Percentiles rank a stretch among this genome's conserved stretches.
Conservation (phyloP, 2,888 invertebrate species). For the Ecliptopera silaceata region DNA sequence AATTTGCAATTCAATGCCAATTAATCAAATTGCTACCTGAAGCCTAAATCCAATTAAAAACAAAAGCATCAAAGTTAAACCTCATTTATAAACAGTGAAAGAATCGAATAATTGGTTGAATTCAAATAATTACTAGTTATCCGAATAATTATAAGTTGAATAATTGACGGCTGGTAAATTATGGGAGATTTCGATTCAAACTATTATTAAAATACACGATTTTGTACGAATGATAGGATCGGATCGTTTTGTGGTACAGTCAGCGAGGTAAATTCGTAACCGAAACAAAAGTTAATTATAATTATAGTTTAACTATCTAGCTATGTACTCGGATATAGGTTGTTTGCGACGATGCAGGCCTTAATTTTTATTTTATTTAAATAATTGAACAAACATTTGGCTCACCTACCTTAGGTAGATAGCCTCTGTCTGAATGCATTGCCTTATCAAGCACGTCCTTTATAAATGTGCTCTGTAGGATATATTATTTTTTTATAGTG, state of each 20-base stretch:
- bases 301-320: no score
- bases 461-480: no score
- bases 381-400: no score
- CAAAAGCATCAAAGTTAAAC: conserved; percentile 33
- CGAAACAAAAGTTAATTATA: conserved; percentile 1
- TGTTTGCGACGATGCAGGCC: no score
- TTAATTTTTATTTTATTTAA: no score
- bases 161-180: conserved; percentile 38
- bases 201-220: conserved; percentile 37
- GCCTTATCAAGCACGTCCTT: no score
- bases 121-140: conserved; percentile 37
- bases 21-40: conserved; percentile 24
- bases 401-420: no score
- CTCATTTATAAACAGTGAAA: conserved; percentile 32
- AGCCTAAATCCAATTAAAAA: conserved; percentile 27
- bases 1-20: conserved; percentile 1
- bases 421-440: no score
- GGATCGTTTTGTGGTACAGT: conserved; percentile 26
- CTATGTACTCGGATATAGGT: no score
- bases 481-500: no score
- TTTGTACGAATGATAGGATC: conserved; percentile 37
- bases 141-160: conserved; percentile 33
- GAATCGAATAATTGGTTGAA: conserved; percentile 32
- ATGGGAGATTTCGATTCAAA: conserved; percentile 32
- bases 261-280: no score